A percentile compares a stretch with the other conserved stretches of the same genome.
phyloP scores from a whole-genome alignment of 2,888 invertebrate species.

The Lithosia quadra region DNA sequence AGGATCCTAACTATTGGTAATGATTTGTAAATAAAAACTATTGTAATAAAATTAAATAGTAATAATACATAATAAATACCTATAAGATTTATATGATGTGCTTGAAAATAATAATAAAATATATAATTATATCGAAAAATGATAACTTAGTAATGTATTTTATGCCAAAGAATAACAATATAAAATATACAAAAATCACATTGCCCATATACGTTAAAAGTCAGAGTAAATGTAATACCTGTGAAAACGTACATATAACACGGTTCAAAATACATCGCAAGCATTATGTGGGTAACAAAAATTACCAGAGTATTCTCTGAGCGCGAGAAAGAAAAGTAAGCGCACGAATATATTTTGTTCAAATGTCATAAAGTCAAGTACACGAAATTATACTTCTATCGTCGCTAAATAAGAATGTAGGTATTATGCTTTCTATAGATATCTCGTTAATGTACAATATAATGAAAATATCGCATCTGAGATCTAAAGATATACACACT shows the following conservation, averaged over 20 bases:
- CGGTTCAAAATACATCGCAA: background rate
- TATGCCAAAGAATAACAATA: conserved; percentile 39
- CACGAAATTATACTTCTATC: too few species aligned
- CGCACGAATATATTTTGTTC: background rate
- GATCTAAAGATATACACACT: background rate
- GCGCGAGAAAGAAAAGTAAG: background rate
- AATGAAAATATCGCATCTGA: conserved; percentile 2
- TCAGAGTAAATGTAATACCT: background rate
- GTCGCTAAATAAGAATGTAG: background rate
- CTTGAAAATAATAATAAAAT: conserved; percentile 46
- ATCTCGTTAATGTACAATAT: background rate
- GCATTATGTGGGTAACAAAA: background rate
- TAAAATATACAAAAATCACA: conserved; percentile 42
- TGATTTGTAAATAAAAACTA: conserved; percentile 58
- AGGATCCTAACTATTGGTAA: conserved; percentile 52
- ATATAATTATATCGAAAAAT: conserved; percentile 49
- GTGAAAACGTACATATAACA: background rate
- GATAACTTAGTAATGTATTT: conserved; percentile 35
- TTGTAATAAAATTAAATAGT: conserved; percentile 46
- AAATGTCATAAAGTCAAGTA: too few species aligned
- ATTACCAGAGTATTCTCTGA: background rate
- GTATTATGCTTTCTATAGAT: background rate
- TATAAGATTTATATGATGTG: conserved; percentile 46
- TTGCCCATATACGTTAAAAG: conserved; percentile 32
- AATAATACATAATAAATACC: conserved; percentile 49